Evolutionary conservation across 2,113 vertebrate genomes (phyloP), one percentile per base, ranked within the genome.

Genomic region (Grammomys dolichurus): DNA sequence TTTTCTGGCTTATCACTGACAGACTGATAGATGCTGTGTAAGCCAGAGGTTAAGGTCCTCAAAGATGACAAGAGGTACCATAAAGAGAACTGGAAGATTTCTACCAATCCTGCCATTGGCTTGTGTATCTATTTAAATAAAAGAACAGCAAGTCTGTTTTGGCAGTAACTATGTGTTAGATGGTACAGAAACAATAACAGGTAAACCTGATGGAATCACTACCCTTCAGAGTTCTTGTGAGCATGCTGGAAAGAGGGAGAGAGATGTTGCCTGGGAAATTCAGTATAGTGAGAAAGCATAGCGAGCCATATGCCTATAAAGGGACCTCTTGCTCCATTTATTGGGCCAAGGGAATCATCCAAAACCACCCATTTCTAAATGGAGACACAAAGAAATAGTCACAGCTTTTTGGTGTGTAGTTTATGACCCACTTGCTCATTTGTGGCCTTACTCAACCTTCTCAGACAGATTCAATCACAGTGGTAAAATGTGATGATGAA

Each of bases 381-480:
- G 67, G 51, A 91, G 81, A 90, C 6, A n/a, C 46, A 72, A 46
- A 77, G 77, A 13, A 95, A 77, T 65, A 81, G 31, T 80, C n/a
- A 54, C 17, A 40, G 48, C 31, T 28, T 3, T 24, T 16, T 6
- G 43, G 17, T 7, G 10, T 22, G 3, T 31, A 28, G 19, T 40
- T 43, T 51, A 46, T 31, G 28, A 0, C 3, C 4, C 69, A 65
- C 51, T 80, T 14, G 12, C 46, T 24, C 7, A 0, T 19, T 31
- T 43, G 56, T 48, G 13, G 58, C 31, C 31, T 9, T 19, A 0
- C 33, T n/a, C 9, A 93, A 11, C 36, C 46, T 87, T 85, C 16
- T 17, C 11, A 16, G 24, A 43, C 60, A 72, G 63, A 40, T 33
- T 51, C 7, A 20, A 8, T 7, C 6, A 20, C 9, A 33, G 26